Evolutionary conservation across 2,888 invertebrate species (phyloP).

Genomic region (Coleophora flavipennella): DNA sequence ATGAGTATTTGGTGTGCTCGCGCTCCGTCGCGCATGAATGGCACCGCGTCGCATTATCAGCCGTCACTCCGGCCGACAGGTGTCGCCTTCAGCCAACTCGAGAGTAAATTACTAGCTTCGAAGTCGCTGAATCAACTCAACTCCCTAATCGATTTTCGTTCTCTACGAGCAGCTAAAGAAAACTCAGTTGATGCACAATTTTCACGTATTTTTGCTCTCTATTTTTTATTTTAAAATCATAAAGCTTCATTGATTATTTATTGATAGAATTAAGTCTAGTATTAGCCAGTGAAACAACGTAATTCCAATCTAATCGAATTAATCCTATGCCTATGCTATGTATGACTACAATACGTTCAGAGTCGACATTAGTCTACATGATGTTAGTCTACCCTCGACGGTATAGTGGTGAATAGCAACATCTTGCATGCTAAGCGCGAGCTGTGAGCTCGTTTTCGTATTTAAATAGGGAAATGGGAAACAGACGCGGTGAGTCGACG

Average conservation of each 20-base stretch:
- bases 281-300: slow-evolving; percentile 18
- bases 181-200: neutral
- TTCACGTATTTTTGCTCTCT: neutral
- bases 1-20: slow-evolving; percentile 35
- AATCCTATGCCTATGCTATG: slow-evolving; percentile 12
- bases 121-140: slow-evolving; percentile 66
- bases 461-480: slow-evolving; percentile 72
- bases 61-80: slow-evolving; percentile 68
- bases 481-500: slow-evolving; percentile 67
- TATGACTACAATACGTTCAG: slow-evolving; percentile 4
- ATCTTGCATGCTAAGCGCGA: slow-evolving; percentile 62
- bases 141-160: slow-evolving; percentile 64
- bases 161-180: slow-evolving; percentile 35
- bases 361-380: too few relatives aligned
- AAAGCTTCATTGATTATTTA: too few relatives aligned
- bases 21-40: slow-evolving; percentile 56
- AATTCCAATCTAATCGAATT: slow-evolving; percentile 19
- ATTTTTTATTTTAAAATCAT: neutral
- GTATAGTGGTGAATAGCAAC: slow-evolving; percentile 49
- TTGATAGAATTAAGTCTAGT: neutral
- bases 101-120: slow-evolving; percentile 69
- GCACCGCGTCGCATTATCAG: slow-evolving; percentile 66
- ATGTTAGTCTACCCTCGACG: slow-evolving; percentile 32
- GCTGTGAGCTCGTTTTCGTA: slow-evolving; percentile 67
- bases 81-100: slow-evolving; percentile 71